phyloP scores from a whole-genome alignment of 2,113 vertebrate species.

The Marmota flaviventris region DNA sequence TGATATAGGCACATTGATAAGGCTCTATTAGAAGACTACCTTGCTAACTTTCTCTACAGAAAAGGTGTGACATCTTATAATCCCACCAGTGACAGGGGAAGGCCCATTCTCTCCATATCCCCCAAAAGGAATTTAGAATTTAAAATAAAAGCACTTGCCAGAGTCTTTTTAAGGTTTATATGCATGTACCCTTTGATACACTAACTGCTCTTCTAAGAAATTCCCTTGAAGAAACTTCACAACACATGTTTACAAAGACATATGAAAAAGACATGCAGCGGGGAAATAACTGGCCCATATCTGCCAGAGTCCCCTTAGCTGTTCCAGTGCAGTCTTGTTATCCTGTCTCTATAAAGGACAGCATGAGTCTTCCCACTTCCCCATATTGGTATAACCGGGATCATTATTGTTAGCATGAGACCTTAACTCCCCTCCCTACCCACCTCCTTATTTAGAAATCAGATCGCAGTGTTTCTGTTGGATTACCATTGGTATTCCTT shows the following conservation, averaged over 20 bases:
- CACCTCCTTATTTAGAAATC: neutral
- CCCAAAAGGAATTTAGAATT: neutral
- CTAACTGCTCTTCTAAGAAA: neutral
- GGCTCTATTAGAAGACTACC: neutral
- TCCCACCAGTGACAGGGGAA: neutral
- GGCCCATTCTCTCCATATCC: neutral
- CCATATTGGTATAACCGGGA: accelerated
- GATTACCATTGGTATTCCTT: too few species aligned
- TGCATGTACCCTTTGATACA: neutral
- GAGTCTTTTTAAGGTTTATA: neutral
- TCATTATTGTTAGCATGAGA: too few species aligned
- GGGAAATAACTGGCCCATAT: too few species aligned
- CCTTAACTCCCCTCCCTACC: too few species aligned
- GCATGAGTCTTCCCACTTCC: neutral
- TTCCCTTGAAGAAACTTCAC: neutral
- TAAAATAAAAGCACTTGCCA: neutral
- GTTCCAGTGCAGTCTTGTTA: neutral
- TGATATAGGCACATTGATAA: neutral
- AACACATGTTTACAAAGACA: accelerated
- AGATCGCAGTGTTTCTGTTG: neutral
- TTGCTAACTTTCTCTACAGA: neutral
- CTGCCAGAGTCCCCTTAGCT: neutral
- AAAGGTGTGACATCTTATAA: neutral
- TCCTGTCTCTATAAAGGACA: neutral
- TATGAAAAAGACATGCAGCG: neutral